Base-by-base conservation (phyloP, 2,888 invertebrate genomes). In the Zele albiditarsus region DNA sequence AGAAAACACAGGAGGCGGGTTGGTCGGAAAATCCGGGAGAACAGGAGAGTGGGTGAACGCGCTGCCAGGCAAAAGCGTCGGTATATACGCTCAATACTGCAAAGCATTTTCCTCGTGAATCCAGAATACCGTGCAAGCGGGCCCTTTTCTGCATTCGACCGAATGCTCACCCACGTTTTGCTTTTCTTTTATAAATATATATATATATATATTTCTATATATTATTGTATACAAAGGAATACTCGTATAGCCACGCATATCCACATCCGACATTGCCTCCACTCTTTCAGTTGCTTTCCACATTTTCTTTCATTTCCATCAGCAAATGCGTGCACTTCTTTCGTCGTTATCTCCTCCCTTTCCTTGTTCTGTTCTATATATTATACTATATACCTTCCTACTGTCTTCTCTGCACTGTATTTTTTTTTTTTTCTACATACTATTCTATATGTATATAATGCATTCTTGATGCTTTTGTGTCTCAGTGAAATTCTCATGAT, bases 31-130 rank as follows among this genome's bases (percentile, higher is more conserved):
- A 77, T 78, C 72, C 71, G 60, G 68, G 66, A 67, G 70, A 74
- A 74, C 31, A 20, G 27, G 69, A 28, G 46, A 71, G 42, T 20
- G 53, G 49, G 23, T 28, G 63, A 71, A 65, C 12, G 69, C 76
- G 69, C 76, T 73, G 49, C 63, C 70, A 77, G 67, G 67, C 71
- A 46, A 62, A 62, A 71, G 62, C 71, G 73, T 77, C 69, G 77
- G 75, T 75, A 65, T 73, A 74, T 76, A 75, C 79, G 82, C 81
- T 85, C 84, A 74, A 84, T 84, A 83, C 83, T 82, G 81, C 80
- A 80, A 85, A 86, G 84, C 83, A 85, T 82, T 82, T 82, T 82
- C 83, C 85, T 78, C 78, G 78, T 78, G 81, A 70, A 76, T 80
- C 78, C 79, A 76, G 28, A 78, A 73, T 49, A 74, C 62, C 60